Percentiles rank a stretch among this genome's conserved stretches.
Evolutionary conservation across 2,797 vertebrate genomes (phyloP).

Genomic region (Spheniscus humboldti): DNA sequence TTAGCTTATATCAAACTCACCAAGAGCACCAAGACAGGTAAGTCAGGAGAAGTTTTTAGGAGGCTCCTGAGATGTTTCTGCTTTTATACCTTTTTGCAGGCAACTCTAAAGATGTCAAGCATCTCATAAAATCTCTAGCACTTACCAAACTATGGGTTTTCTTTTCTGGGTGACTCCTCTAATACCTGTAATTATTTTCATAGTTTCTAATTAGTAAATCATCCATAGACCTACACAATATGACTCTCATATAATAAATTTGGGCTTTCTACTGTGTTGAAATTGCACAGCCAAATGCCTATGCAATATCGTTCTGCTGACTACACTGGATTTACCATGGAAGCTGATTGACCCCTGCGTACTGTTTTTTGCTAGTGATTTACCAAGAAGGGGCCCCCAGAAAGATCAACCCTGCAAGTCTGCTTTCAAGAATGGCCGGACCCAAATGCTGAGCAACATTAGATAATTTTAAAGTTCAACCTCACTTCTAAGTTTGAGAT

Average conservation of each 20-base stretch:
- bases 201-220: neutral
- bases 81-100: conserved; percentile 10
- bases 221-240: neutral
- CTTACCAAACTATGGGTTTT: neutral
- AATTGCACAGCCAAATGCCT: neutral
- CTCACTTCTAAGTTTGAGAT: neutral
- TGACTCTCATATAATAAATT: neutral
- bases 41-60: neutral
- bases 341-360: neutral
- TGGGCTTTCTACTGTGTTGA: neutral
- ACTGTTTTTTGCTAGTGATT: neutral
- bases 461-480: neutral
- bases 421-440: neutral
- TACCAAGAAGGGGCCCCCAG: neutral
- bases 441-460: neutral
- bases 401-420: neutral
- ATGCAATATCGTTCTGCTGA: neutral
- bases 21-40: neutral
- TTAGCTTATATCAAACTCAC: neutral
- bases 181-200: neutral
- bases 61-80: neutral
- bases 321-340: neutral
- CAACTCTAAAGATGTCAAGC: neutral
- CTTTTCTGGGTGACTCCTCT: neutral
- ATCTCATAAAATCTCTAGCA: neutral